Evolutionary conservation across 2,797 vertebrate species (phyloP).

Genomic region (Alosa sapidissima): DNA sequence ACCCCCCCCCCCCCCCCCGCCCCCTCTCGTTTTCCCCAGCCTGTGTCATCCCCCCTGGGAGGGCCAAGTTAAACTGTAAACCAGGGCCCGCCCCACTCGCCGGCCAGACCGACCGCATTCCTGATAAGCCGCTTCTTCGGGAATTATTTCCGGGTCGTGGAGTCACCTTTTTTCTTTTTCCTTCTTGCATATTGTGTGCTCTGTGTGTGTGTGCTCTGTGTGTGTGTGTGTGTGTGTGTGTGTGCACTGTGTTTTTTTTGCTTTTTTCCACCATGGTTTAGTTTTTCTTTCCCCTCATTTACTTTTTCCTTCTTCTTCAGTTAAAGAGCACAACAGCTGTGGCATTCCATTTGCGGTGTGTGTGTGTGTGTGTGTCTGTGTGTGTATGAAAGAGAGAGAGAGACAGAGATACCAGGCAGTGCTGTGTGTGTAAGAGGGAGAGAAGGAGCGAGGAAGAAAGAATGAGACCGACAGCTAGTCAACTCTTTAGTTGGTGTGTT

Average conservation of each 20-base stretch:
- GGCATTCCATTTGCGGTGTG: slow-evolving; percentile 52
- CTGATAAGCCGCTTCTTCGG: slow-evolving; percentile 64
- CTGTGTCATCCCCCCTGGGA: slow-evolving; percentile 55
- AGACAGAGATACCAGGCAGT: neutral
- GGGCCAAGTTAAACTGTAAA: slow-evolving; percentile 71
- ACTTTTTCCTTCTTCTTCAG: slow-evolving; percentile 8
- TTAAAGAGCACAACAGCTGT: slow-evolving; percentile 66
- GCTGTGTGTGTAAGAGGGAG: neutral
- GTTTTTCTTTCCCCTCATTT: slow-evolving; percentile 41
- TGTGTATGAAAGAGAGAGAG: neutral
- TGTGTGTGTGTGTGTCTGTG: neutral
- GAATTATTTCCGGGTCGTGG: slow-evolving; percentile 79
- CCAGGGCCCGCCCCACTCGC: slow-evolving; percentile 51
- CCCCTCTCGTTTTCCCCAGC: neutral
- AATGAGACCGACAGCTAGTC: neutral
- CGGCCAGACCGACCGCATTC: slow-evolving; percentile 68
- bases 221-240: neutral
- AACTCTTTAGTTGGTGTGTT: neutral
- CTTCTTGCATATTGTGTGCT: neutral
- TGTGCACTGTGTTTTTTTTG: neutral
- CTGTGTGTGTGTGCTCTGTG: slow-evolving; percentile 31
- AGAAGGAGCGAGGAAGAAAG: neutral
- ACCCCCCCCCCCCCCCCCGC: slow-evolving; percentile 8
- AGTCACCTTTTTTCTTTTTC: slow-evolving; percentile 50
- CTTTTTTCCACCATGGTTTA: neutral